Base-by-base conservation (phyloP, 2,797 vertebrate genomes). In the Melanotaenia parkinsoni region DNA sequence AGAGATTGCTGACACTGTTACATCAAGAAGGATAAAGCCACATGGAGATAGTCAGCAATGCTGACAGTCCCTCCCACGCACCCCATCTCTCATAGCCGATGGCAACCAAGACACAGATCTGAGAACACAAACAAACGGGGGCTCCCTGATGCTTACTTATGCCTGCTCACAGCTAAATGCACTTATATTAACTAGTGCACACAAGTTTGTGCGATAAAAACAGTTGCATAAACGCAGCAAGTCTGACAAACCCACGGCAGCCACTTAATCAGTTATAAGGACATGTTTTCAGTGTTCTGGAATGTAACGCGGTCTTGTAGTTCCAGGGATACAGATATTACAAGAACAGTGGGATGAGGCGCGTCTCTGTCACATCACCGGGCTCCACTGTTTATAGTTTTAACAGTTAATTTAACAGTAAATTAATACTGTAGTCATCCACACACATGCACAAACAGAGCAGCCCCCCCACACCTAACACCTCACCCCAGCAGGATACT, bases 21-120 rank as follows among this genome's bases (percentile, higher is more conserved):
- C 76, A 91, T 94, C 89, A 93, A 86, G 85, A 91, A 78, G 86
- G 78, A 93, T 92, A 85, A 93, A 93, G 88, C 87, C 91, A 91
- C 92, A 92, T 87, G 90, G 89, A 93, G 89, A 91, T 75, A 92
- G 89, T 93, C 92, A 91, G 90, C 86, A 58, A 83, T 86, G 88
- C 91, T 92, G 91, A 93, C 90, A 92, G 88, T 86, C 86, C 89
- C 88, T 87, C 91, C 92, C 86, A 92, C 91, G 81, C 88, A 84
- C 86, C 74, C 79, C 79, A 81, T 86, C 83, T 90, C 88, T 82
- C 80, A 88, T 72, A 84, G 90, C 91, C 87, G 87, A 88, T 90
- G 85, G 92, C 90, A 92, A 91, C 89, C 85, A 79, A 87, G 88
- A 81, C 89, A 83, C 91, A 89, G 87, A 91, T 89, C 90, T 77